Base-by-base conservation (phyloP, 2,888 invertebrate species). In the Orchestes rusci region DNA sequence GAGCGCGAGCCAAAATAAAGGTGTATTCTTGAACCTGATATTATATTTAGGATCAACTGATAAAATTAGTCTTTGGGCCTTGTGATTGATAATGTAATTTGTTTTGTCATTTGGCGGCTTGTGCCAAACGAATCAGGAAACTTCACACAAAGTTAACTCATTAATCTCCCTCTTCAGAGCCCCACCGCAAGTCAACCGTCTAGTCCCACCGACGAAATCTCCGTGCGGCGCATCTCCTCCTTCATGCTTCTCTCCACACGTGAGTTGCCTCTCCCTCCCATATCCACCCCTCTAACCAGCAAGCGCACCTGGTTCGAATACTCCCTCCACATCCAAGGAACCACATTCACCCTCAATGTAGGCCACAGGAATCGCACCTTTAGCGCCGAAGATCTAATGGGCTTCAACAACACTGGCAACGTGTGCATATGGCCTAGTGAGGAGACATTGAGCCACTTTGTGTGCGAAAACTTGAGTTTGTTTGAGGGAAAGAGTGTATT, bases 371-470 rank as follows among this genome's bases (percentile, higher is more conserved):
- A 73, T 45, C 73, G 77, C 42, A 75, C 71, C 29, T 75, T 83
- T 58, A 82, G 82, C 1, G 80, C 82, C 13, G 76, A 74, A 58
- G 82, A 84, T 57, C 68, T 85, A 34, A 82, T 82, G 72, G 85
- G 85, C n/a, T 85, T 84, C 67, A 85, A 86, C 60, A 85, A 85
- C 58, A 85, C 85, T 1, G 85, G 85, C 32, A 86, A 85, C 64
- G 76, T 86, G 4, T 83, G 84, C 64, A 79, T 85, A 3, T 85
- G 85, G 85, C 84, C 84, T 10, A 84, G 84, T 1, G 85, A 85
- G 66, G 84, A 85, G 65, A 79, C 84, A 3, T 65, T 86, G 36
- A 78, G 81, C 2, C 80, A 81, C 54, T 81, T 82, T 59, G 69
- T 77, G 32, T 70, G 86, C 42, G 74, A 77, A 54, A 79, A 86